phyloP scores from a whole-genome alignment of 2,113 vertebrate genomes.

The Phainopepla nitens region DNA sequence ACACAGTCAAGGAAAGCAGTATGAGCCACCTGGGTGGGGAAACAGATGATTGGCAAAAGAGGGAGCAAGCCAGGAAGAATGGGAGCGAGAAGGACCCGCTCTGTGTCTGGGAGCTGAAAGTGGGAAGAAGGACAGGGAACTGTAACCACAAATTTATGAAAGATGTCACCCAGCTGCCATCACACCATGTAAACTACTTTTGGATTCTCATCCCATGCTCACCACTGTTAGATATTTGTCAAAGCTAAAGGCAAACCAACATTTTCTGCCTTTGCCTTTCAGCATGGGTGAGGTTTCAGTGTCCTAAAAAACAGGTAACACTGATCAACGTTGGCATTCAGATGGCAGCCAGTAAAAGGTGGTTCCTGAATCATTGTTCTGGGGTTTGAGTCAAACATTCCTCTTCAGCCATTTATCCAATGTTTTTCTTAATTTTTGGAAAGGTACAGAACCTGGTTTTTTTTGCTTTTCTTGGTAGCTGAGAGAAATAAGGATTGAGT shows the following conservation, averaged over 20 bases:
- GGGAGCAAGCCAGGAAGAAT: not conserved
- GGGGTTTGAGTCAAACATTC: not conserved
- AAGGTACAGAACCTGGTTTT: not conserved
- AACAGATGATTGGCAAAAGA: not conserved
- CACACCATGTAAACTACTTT: not conserved
- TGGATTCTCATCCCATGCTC: not conserved
- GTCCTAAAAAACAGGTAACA: not conserved
- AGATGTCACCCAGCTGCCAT: not conserved
- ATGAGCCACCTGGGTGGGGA: not conserved
- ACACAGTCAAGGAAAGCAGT: not conserved
- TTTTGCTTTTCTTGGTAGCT: not conserved
- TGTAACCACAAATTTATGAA: not conserved
- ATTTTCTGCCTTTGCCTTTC: not conserved
- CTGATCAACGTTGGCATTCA: not conserved
- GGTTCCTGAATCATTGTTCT: not conserved
- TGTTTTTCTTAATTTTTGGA: not conserved
- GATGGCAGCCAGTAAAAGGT: not conserved
- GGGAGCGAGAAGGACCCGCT: rapidly evolving
- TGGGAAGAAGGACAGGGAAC: not conserved
- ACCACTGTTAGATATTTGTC: not conserved
- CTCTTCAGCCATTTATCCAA: not conserved
- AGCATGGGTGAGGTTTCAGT: not conserved
- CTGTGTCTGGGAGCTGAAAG: not conserved
- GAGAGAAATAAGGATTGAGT: not conserved
- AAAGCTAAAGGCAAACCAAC: not conserved